A percentile compares a stretch with the other conserved stretches of the same genome.
These are phyloP conservation scores for Parascotia fuliginaria DNA, from an alignment of 2,888 invertebrate species.

Conservation along the genomic window DNA sequence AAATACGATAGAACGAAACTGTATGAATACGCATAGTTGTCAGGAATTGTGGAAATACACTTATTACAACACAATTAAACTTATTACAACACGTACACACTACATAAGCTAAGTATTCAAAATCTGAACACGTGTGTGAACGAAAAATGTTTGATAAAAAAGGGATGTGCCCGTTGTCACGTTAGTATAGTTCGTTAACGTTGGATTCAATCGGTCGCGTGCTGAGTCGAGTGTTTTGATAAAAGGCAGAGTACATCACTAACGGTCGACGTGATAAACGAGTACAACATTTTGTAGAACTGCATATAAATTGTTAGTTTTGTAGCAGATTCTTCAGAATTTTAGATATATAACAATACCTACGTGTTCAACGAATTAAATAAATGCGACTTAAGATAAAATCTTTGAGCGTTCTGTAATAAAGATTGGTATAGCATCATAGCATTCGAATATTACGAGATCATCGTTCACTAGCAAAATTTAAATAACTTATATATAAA, in stretches of 20 bases:
- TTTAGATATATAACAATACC: too few species aligned
- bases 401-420: too few species aligned
- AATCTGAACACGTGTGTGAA: slow-evolving; percentile 40
- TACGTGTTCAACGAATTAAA: too few species aligned
- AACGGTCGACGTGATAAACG: slow-evolving; percentile 27
- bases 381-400: too few species aligned
- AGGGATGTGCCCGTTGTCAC: slow-evolving; percentile 49
- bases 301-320: background rate
- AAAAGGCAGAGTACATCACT: slow-evolving; percentile 41
- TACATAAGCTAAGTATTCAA: slow-evolving; percentile 32
- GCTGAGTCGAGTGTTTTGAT: slow-evolving; percentile 48
- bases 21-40: too few species aligned
- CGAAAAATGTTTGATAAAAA: slow-evolving; percentile 54
- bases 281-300: slow-evolving; percentile 14
- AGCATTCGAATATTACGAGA: too few species aligned
- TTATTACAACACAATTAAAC: slow-evolving; percentile 12
- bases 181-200: slow-evolving; percentile 62
- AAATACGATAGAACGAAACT: too few species aligned
- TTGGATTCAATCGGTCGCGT: slow-evolving; percentile 51
- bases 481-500: too few species aligned
- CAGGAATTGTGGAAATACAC: too few species aligned
- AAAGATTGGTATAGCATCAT: too few species aligned
- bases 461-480: too few species aligned
- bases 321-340: too few species aligned
- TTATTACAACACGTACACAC: slow-evolving; percentile 7